Evolutionary conservation across 64 coral and sea anemone genomes (phyloP).

Genomic region (Montipora foliosa): DNA sequence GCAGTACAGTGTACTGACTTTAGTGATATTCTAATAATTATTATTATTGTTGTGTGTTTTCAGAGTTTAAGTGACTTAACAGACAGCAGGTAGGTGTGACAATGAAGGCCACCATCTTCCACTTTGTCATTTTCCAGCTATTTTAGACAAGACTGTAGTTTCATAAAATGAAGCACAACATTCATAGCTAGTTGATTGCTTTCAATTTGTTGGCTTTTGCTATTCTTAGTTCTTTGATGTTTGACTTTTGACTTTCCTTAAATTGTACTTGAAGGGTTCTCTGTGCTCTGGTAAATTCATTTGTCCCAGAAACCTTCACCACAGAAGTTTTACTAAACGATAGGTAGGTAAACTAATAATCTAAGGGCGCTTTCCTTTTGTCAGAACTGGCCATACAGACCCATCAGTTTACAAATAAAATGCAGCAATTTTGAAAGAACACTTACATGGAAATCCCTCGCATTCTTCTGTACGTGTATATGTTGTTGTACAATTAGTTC

Average conservation of each 20-base stretch:
- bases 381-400: no score
- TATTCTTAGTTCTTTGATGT: background rate
- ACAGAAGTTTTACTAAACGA: constrained; percentile 94
- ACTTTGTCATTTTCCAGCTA: background rate
- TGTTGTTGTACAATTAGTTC: no score
- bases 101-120: background rate
- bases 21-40: no score
- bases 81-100: constrained; percentile 62
- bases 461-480: no score
- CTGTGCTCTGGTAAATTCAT: constrained; percentile 90
- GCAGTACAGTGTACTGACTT: no score
- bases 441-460: no score
- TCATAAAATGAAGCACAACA: no score
- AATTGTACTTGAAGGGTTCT: constrained; percentile 52
- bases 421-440: no score
- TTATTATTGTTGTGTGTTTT: background rate
- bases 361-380: no score
- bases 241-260: background rate
- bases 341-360: constrained; percentile 23
- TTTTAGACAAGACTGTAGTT: no score
- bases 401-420: no score
- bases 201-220: background rate
- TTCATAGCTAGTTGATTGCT: no score
- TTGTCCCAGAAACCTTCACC: constrained; percentile 95
- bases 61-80: constrained; percentile 84